Evolutionary conservation across 2,888 invertebrate genomes (phyloP).

Genomic region (Nomada ferruginata): DNA sequence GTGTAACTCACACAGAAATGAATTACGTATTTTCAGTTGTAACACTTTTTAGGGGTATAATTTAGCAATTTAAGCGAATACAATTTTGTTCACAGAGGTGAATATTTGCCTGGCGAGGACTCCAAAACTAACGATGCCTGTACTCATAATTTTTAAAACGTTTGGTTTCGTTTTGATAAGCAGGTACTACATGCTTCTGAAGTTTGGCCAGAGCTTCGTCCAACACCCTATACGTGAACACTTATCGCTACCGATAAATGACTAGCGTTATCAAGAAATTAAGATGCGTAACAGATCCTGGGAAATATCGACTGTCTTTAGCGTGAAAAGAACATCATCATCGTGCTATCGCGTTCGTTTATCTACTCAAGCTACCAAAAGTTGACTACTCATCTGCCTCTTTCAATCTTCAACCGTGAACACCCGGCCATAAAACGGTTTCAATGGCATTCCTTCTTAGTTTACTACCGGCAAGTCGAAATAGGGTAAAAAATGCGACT

Average conservation of each 20-base stretch:
- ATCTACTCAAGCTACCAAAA: slow-evolving; percentile 57
- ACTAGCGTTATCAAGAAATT: slow-evolving; percentile 79
- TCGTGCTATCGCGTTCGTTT: slow-evolving; percentile 58
- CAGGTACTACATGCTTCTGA: not conserved
- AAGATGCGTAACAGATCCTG: slow-evolving; percentile 76
- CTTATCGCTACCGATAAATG: slow-evolving; percentile 72
- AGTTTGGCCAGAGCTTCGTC: slow-evolving; percentile 65
- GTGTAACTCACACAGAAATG: no score
- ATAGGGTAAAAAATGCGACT: slow-evolving; percentile 2
- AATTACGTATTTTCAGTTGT: no score
- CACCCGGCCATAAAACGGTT: slow-evolving; percentile 17
- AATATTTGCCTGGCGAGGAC: no score
- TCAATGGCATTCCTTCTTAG: slow-evolving; percentile 14
- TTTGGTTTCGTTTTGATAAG: not conserved
- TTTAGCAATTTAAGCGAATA: no score
- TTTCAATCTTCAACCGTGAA: slow-evolving; percentile 18
- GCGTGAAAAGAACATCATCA: slow-evolving; percentile 53
- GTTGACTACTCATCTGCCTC: slow-evolving; percentile 61
- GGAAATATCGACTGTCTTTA: slow-evolving; percentile 31
- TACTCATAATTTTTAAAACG: no score
- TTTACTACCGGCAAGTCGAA: not conserved
- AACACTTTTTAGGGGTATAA: no score
- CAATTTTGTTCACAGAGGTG: no score
- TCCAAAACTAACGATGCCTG: no score
- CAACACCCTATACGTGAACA: slow-evolving; percentile 37